Base-by-base conservation (phyloP, 2,113 vertebrate species). In the Podarcis cretensis region DNA sequence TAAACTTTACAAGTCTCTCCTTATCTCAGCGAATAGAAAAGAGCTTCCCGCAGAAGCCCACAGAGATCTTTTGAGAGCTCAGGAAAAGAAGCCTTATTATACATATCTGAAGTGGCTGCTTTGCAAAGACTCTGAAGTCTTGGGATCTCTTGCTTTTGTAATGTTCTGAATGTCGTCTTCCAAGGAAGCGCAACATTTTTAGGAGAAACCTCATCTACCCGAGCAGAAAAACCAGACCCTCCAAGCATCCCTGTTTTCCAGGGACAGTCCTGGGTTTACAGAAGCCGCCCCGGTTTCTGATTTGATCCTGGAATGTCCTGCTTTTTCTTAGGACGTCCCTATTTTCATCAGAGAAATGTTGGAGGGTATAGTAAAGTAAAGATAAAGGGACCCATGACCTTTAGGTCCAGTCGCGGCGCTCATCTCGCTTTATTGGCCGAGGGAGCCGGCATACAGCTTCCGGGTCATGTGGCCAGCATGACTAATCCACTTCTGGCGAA, bases 1-100 rank as follows among this genome's bases (percentile, higher is more conserved):
- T 93, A 82, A 93, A 90, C 69, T 90, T 91, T 92, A 89, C 43
- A 92, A 92, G 91, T 5, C 77, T 86, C 92, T 94, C 88, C 68
- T 14, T 4, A 74, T 35, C 2, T 1, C 3, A 83, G 85, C 88
- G 88, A 81, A 73, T 40, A 91, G 88, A 93, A 77, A 48, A 95
- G 54, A 79, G 63, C 23, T 83, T 87, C 75, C 87, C 87, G 78
- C 93, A 89, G 92, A 92, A 91, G 79, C 59, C 88, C 89, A 92
- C 90, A 93, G 30, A 48, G 54, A 40, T 81, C 73, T 93, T 94
- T 63, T 94, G 69, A 79, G 90, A 82, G 89, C 87, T 89, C 75
- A 3, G 82, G 48, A 96, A 94, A 92, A 69, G 77, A 89, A 90
- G 48, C 85, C 90, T 68, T 85, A 32, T 68, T 86, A 32, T 32